Evolutionary conservation across 92 coral and sea anemone species (phyloP), one percentile per base, ranked within the genome.

Genomic region (Metridium senile): DNA sequence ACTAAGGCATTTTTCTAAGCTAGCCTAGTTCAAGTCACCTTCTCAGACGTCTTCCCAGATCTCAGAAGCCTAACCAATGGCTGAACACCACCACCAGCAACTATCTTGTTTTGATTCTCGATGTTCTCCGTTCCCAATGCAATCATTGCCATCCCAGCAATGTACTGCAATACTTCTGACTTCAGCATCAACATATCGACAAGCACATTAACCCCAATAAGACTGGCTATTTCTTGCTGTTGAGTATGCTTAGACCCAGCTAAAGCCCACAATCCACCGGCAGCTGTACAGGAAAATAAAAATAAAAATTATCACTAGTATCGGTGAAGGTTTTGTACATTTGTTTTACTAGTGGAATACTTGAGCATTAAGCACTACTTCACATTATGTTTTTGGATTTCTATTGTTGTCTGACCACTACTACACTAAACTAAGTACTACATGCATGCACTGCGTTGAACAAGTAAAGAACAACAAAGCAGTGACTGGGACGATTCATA

Each of bases 111-210:
- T 85, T 95, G 99, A 58, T 93, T 92, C 20, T 88, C 96, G 62
- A 95, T 85, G 79, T 95, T 95, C 69, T 92, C 99, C 27, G 90
- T 89, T 9, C 92, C 89, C 54, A 95, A 74, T 33, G 99, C 97
- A 72, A 95, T 89, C 74, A 95, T 89, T 9, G 99, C 99, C 96
- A 85, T 92, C 43, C 99, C 97, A 26, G 97, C 90, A 57, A 93
- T 92, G 70, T 76, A 95, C 86, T 95, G 99, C 22, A 95, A 85
- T 32, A 83, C 91, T 72, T 92, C 99, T 43, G 99, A 95, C 73
- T 90, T 95, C 11, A 88, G 67, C 99, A 95, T 95, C 47, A 95
- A 71, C 99, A 95, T 95, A 54, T 95, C 99, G 0, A 95, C 96
- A 34, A 95, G 88, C 20, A 93, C 90, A 70, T 93, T 87, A 21